Base-by-base conservation (phyloP, 2,888 invertebrate species). In the Phoenoteleia sp. region DNA sequence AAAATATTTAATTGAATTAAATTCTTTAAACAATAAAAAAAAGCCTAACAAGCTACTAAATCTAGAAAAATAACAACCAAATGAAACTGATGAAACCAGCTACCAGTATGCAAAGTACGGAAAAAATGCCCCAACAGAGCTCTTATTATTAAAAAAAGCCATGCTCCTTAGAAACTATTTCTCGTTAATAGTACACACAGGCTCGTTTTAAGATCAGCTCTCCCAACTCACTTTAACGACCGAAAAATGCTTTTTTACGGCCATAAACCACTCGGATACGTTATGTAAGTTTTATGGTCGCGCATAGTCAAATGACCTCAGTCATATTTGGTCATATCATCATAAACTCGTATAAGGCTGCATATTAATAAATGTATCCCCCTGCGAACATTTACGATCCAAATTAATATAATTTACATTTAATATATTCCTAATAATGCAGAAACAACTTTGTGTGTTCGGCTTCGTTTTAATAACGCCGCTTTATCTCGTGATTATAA, bases 211-310 rank as follows among this genome's bases (percentile, higher is more conserved):
- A 36, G 56, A 66, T 49, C n/a, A n/a, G n/a, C n/a, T n/a, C n/a
- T n/a, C n/a, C n/a, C 47, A 23, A 25, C 36, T 67, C 39, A 29
- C 11, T 76, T 77, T 77, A 77, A 77, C 60, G 67, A 60, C 56
- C 52, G 23, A 77, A 77, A 69, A 58, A 52, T 25, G 25, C 25
- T 49, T 69, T 71, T 77, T 77, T 75, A 52, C 21, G 49, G 19
- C 29, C 49, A 29, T 77, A 77, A 77, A 69, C 67, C 45, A 49
- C 67, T 60, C 39, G 60, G 60, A 67, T 77, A 67, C 17, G 49
- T 67, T 69, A 77, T 77, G 77, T 60, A 60, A 60, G 67, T 69
- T 77, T 67, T 66, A 76, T 39, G 52, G 21, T 21, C 39, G 58
- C 45, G 58, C 36, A 45, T 23, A 56, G 45, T 56, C 64, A 66